Conservation (phyloP, 2,888 invertebrate genomes). For the Pegoplata infirma region DNA sequence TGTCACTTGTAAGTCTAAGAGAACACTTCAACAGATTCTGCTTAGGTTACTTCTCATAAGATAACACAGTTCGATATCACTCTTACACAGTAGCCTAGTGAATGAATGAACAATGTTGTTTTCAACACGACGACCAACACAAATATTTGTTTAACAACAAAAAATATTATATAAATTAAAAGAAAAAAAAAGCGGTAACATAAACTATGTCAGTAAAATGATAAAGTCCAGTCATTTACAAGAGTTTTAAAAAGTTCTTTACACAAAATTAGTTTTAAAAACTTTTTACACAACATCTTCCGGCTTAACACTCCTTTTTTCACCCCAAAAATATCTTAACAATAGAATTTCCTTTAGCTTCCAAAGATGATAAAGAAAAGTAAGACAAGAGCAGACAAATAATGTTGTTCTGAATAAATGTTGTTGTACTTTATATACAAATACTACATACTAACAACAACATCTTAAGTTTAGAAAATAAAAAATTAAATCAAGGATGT, state of each 20-base stretch:
- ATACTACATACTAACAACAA: not conserved
- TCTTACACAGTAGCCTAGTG: slow-evolving; percentile 12
- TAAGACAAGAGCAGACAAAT: not conserved
- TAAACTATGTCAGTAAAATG: slow-evolving; percentile 1
- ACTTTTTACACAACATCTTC: not conserved
- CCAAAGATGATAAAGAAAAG: not conserved
- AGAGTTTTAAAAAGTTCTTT: slow-evolving; percentile 1
- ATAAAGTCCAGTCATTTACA: slow-evolving; percentile 17
- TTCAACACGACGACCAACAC: slow-evolving; percentile 1
- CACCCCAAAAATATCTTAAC: not conserved
- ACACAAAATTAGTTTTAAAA: slow-evolving; percentile 13
- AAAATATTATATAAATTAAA: not conserved
- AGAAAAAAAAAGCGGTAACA: not conserved
- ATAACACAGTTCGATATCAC: not conserved
- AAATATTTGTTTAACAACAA: not conserved
- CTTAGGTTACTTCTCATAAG: not conserved
- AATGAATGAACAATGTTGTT: not conserved
- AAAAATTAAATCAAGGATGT: not conserved
- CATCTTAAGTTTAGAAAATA: not conserved
- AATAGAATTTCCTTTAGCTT: not conserved
- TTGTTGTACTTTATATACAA: not conserved
- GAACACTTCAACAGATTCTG: not conserved
- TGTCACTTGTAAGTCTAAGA: no score
- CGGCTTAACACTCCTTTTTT: not conserved
- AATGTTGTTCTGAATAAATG: no score